A percentile compares a stretch with the other conserved stretches of the same genome.
Evolutionary conservation across 1,140 invertebrate species (phyloP).

Genomic region (Zaprionus inermis): DNA sequence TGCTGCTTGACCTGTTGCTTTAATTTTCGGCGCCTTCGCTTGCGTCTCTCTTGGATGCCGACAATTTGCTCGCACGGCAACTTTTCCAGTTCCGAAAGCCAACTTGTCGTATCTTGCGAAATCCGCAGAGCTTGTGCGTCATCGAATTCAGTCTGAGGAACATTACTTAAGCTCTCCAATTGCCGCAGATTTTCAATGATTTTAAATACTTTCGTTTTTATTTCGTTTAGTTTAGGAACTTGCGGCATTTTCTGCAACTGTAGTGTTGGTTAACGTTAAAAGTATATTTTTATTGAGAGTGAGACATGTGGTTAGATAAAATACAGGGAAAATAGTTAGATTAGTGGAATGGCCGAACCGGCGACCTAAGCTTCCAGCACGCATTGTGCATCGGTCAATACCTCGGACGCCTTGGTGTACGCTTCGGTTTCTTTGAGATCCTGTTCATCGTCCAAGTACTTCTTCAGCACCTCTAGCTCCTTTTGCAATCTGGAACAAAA

Average conservation of each 20-base stretch:
- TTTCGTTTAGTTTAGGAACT: slow-evolving; percentile 41
- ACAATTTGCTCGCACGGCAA: slow-evolving; percentile 15
- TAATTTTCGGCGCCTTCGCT: slow-evolving; percentile 36
- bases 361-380: slow-evolving; percentile 84
- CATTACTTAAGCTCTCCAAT: slow-evolving; percentile 16
- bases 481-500: slow-evolving; percentile 86
- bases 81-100: slow-evolving; percentile 34
- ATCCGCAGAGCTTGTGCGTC: background rate
- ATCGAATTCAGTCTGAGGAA: background rate
- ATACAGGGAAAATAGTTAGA: slow-evolving; percentile 8
- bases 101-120: slow-evolving; percentile 31
- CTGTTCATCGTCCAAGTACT: slow-evolving; percentile 89
- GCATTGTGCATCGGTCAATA: slow-evolving; percentile 89
- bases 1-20: slow-evolving; percentile 26
- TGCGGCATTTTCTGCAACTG: slow-evolving; percentile 41
- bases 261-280: slow-evolving; percentile 55
- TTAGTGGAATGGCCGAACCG: background rate
- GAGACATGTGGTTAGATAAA: background rate
- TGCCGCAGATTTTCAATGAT: slow-evolving; percentile 42
- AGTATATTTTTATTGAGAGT: slow-evolving; percentile 21
- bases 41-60: slow-evolving; percentile 30
- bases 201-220: slow-evolving; percentile 49
- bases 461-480: slow-evolving; percentile 91
- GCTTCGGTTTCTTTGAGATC: slow-evolving; percentile 91
- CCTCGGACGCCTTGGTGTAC: slow-evolving; percentile 88